These are phyloP conservation scores for Protobothrops flavoviridis DNA, from an alignment of 2,113 vertebrate species.

Conservation along the genomic window DNA sequence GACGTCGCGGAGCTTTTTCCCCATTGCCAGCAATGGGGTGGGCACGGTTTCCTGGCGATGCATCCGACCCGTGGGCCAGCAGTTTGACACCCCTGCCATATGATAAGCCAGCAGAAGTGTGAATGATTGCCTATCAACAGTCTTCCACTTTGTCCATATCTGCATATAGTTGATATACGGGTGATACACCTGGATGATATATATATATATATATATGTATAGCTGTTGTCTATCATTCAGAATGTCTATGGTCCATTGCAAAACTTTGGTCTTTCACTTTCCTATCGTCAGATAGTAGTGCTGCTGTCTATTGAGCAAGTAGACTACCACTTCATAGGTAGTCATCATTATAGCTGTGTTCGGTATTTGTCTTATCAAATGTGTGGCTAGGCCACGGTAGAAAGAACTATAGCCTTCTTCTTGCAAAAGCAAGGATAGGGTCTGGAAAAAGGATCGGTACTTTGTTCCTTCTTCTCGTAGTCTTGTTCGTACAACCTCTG, in stretches of 20 bases:
- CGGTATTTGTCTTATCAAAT: slow-evolving; percentile 95
- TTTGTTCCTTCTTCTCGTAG: slow-evolving; percentile 98
- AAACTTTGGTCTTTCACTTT: slow-evolving; percentile 76
- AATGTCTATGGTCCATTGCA: slow-evolving; percentile 70
- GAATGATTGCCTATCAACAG: slow-evolving; percentile 52
- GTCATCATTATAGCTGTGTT: slow-evolving; percentile 99
- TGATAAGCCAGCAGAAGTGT: slow-evolving; percentile 60
- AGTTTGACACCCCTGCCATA: too few relatives aligned
- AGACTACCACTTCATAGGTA: slow-evolving; percentile 96
- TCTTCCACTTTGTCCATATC: slow-evolving; percentile 59
- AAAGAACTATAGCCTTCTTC: slow-evolving; percentile 95
- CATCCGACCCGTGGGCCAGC: too few relatives aligned
- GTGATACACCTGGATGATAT: slow-evolving; percentile 2
- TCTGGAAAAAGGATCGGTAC: slow-evolving; percentile 95
- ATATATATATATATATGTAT: background rate
- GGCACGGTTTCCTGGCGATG: too few relatives aligned
- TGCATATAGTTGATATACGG: slow-evolving; percentile 49
- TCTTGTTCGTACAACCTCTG: slow-evolving; percentile 97
- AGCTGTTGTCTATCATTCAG: slow-evolving; percentile 53
- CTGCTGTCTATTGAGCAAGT: slow-evolving; percentile 89
- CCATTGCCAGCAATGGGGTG: too few relatives aligned
- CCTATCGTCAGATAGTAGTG: slow-evolving; percentile 17
- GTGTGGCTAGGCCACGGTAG: slow-evolving; percentile 94
- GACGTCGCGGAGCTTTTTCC: too few relatives aligned
- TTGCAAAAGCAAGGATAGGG: slow-evolving; percentile 82